A percentile compares a stretch with the other conserved stretches of the same genome.
Conservation (phyloP, 2,888 invertebrate species). For the Spicauda simplicius region DNA sequence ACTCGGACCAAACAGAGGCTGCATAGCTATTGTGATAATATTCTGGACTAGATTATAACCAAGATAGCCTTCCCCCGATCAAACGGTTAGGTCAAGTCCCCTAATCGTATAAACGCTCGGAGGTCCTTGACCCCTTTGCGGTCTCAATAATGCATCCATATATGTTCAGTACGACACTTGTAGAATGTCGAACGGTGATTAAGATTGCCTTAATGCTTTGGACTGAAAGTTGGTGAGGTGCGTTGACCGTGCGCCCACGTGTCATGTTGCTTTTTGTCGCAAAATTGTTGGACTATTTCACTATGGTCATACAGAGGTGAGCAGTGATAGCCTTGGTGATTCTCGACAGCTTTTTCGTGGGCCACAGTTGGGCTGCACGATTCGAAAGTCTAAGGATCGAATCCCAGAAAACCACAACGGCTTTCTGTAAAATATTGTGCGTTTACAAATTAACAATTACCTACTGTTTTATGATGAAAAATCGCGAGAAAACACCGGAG, state of each 20-base stretch:
- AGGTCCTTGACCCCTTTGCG: constrained; percentile 48
- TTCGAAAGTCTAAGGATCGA: too few species aligned
- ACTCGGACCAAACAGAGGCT: too few species aligned
- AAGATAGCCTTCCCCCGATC: constrained; percentile 37
- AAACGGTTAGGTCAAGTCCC: constrained; percentile 65
- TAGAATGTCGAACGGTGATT: constrained; percentile 35
- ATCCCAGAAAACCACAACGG: too few species aligned
- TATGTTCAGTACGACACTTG: constrained; percentile 23
- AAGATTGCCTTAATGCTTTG: constrained; percentile 22
- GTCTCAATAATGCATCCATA: constrained; percentile 31
- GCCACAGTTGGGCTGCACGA: too few species aligned
- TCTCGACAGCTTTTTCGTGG: too few species aligned
- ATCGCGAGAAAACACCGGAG: too few species aligned
- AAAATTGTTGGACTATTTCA: background rate
- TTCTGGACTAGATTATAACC: constrained; percentile 1
- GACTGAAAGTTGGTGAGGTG: constrained; percentile 28
- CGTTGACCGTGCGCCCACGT: constrained; percentile 23
- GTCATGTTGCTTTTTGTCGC: background rate
- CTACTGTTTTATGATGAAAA: too few species aligned
- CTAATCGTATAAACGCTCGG: constrained; percentile 65
- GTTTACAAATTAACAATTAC: too few species aligned
- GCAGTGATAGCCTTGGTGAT: too few species aligned
- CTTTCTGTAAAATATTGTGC: too few species aligned
- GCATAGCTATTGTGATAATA: background rate
- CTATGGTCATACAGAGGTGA: too few species aligned